Evolutionary conservation across 2,797 vertebrate species (phyloP).

Genomic region (Cygnus olor): DNA sequence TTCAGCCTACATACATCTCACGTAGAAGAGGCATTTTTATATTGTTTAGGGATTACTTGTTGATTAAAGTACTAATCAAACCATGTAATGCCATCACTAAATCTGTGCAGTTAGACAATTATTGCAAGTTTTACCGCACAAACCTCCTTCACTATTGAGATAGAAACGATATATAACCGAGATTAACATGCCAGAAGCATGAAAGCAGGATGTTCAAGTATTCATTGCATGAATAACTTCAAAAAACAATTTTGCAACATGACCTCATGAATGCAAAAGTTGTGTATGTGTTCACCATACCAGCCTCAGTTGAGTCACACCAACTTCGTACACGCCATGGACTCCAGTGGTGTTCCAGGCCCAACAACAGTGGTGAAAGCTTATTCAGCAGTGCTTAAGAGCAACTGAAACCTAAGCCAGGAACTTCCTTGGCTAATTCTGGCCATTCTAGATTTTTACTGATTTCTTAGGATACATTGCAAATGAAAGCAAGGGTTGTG

Average conservation of each 20-base stretch:
- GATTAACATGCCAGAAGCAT: not conserved
- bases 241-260: not conserved
- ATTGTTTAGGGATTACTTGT: not conserved
- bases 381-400: not conserved
- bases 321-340: not conserved
- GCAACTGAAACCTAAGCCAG: not conserved
- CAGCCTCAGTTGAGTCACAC: not conserved
- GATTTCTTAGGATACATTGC: not conserved
- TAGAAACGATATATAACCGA: not conserved
- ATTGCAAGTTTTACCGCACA: not conserved
- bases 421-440: not conserved
- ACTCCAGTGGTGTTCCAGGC: not conserved
- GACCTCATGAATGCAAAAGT: not conserved
- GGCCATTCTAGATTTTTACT: not conserved
- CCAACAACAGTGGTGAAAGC: accelerated
- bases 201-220: not conserved
- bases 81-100: not conserved
- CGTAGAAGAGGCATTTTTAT: not conserved
- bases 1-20: not conserved
- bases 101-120: not conserved
- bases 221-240: not conserved
- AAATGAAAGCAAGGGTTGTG: not conserved
- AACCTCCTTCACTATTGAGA: not conserved
- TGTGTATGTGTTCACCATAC: accelerated
- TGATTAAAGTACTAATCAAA: not conserved